These are phyloP conservation scores for Betta splendens DNA, from an alignment of 2,797 vertebrate genomes.

Conservation along the genomic window DNA sequence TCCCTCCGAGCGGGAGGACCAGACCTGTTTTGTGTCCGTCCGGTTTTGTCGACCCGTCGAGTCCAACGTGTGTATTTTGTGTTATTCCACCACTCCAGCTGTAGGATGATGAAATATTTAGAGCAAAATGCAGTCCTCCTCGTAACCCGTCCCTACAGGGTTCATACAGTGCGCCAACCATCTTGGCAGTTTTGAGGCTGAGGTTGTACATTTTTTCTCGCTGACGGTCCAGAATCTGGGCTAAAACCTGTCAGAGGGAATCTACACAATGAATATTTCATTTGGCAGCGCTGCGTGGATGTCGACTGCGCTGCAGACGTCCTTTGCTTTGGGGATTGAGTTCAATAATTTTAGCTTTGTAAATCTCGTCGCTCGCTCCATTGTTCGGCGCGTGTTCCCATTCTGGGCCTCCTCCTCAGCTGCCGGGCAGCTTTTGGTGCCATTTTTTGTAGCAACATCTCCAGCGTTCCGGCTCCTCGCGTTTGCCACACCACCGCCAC, in stretches of 20 bases:
- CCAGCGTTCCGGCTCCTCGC: constrained; percentile 42
- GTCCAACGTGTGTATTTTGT: constrained; percentile 21
- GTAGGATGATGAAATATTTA: not conserved
- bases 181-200: constrained; percentile 12
- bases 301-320: constrained; percentile 33
- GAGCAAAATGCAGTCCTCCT: too few species aligned
- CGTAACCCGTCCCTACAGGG: too few species aligned
- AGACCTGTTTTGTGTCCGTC: constrained; percentile 30
- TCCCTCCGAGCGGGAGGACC: constrained; percentile 44
- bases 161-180: too few species aligned
- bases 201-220: constrained; percentile 18
- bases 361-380: constrained; percentile 23
- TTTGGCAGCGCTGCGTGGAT: constrained; percentile 32
- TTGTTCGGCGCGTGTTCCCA: constrained; percentile 26
- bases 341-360: constrained; percentile 49
- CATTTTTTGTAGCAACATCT: constrained; percentile 53
- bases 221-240: constrained; percentile 36
- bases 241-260: constrained; percentile 34
- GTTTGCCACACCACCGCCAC: constrained; percentile 50
- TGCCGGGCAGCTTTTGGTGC: constrained; percentile 33
- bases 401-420: constrained; percentile 16
- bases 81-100: not conserved
- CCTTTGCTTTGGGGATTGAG: constrained; percentile 48
- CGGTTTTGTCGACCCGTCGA: constrained; percentile 42
- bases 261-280: constrained; percentile 52